phyloP scores from a whole-genome alignment of 2,797 vertebrate species.

The Onychomys leucogaster region DNA sequence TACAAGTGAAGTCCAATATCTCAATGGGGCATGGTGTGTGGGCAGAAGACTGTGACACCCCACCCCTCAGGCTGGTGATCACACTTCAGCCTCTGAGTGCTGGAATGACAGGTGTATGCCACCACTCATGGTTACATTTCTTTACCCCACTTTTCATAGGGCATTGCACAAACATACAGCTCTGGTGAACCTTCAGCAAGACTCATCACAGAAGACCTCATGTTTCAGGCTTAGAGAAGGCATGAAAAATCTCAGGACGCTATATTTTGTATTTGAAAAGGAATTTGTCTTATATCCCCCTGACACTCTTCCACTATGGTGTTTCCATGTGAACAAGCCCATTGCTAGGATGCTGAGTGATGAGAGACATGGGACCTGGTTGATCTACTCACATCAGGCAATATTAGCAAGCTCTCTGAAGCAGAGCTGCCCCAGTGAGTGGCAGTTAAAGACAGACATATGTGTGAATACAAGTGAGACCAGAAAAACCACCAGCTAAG shows the following conservation, averaged over 20 bases:
- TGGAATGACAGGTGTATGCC: no score
- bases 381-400: neutral
- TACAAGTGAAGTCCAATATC: neutral
- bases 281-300: neutral
- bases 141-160: neutral
- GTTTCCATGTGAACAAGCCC: neutral
- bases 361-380: neutral
- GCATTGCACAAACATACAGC: neutral
- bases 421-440: neutral
- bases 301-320: neutral
- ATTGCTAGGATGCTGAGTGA: neutral
- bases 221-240: neutral
- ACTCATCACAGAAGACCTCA: neutral
- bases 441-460: neutral
- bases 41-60: neutral
- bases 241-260: neutral
- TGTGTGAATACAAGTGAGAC: neutral
- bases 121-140: neutral
- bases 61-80: neutral
- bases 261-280: neutral
- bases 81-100: neutral
- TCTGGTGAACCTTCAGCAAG: neutral
- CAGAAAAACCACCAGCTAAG: conserved; percentile 38
- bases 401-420: neutral
- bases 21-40: accelerated